Conservation (phyloP, 2,888 invertebrate species). For the Mermis nigrescens region DNA sequence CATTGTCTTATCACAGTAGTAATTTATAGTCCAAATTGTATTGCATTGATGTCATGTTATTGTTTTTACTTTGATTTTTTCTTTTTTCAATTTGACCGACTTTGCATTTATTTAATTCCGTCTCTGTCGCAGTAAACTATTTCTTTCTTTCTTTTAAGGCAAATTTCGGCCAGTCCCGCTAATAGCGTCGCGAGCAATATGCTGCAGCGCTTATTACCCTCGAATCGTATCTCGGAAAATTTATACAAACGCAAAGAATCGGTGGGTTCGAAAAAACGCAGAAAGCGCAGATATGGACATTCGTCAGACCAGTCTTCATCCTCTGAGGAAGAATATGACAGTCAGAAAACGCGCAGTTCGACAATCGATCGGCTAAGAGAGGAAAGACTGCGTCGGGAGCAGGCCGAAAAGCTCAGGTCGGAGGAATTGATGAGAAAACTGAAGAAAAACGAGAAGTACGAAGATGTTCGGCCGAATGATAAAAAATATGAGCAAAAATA, state of each 20-base stretch:
- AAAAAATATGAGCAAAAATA: constrained; percentile 49
- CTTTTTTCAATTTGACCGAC: too few relatives aligned
- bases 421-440: constrained; percentile 52
- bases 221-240: too few relatives aligned
- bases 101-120: too few relatives aligned
- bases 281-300: constrained; percentile 16
- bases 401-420: constrained; percentile 51
- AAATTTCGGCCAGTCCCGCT: too few relatives aligned
- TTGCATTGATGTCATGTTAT: too few relatives aligned
- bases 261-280: constrained; percentile 10
- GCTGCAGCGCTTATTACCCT: too few relatives aligned
- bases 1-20: too few relatives aligned
- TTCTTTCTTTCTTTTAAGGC: too few relatives aligned
- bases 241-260: constrained; percentile 15
- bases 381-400: constrained; percentile 60
- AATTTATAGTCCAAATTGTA: too few relatives aligned
- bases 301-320: neutral
- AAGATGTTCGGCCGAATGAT: constrained; percentile 10
- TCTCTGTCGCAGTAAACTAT: too few relatives aligned
- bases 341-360: neutral
- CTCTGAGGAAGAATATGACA: neutral
- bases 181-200: too few relatives aligned
- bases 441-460: constrained; percentile 38
- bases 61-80: too few relatives aligned
- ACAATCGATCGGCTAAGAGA: constrained; percentile 49